Conservation (phyloP, 2,113 vertebrate genomes). For the Tachuris rubrigastra region DNA sequence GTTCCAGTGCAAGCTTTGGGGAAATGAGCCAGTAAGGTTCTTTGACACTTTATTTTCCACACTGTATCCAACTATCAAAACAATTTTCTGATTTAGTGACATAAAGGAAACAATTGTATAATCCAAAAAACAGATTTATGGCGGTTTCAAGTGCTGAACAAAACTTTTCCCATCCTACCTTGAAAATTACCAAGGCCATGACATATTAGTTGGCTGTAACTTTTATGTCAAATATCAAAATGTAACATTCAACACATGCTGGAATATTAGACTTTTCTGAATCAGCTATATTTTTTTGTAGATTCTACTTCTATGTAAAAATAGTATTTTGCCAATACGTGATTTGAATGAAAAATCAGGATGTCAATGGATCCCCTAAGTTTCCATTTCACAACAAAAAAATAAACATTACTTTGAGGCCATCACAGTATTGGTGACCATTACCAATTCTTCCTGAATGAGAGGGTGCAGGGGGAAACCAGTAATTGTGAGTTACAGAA, state of each 20-base stretch:
- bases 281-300: background rate
- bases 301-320: background rate
- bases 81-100: background rate
- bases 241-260: background rate
- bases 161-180: background rate
- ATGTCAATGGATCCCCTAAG: background rate
- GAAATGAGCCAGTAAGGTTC: background rate
- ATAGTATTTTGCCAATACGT: background rate
- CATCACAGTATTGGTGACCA: background rate
- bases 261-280: background rate
- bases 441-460: background rate
- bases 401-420: background rate
- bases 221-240: background rate
- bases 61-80: background rate
- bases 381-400: background rate
- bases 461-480: background rate
- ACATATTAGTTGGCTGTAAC: background rate
- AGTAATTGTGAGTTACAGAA: background rate
- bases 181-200: background rate
- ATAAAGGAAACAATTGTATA: background rate
- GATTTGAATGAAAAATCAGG: background rate
- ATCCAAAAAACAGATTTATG: background rate
- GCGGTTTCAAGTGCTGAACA: background rate
- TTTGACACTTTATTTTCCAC: background rate
- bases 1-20: background rate